A percentile compares a stretch with the other conserved stretches of the same genome.
Evolutionary conservation across 2,797 vertebrate species (phyloP).

Genomic region (Mormyrops attenuatus): DNA sequence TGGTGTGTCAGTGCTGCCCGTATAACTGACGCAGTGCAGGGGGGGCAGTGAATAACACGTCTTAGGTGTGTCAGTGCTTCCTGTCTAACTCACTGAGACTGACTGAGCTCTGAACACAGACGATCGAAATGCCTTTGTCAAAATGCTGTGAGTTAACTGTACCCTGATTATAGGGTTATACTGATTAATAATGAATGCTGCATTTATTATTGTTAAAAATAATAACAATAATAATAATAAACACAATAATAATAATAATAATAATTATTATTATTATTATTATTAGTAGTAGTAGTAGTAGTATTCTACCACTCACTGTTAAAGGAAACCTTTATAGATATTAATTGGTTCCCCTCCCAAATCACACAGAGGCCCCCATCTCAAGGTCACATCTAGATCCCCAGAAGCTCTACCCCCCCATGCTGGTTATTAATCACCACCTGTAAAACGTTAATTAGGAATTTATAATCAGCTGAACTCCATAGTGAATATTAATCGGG

Average conservation of each 20-base stretch:
- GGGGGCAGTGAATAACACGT: too few species aligned
- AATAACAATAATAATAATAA: neutral
- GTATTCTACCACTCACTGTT: neutral
- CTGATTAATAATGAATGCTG: neutral
- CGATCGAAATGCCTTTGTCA: too few species aligned
- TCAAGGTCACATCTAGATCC: neutral
- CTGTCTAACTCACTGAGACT: too few species aligned
- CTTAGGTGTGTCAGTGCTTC: too few species aligned
- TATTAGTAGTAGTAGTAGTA: neutral
- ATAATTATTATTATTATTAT: too few species aligned
- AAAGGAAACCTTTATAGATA: neutral
- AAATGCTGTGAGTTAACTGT: too few species aligned
- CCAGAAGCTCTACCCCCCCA: neutral
- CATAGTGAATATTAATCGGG: neutral
- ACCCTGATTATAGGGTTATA: neutral
- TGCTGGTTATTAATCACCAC: neutral
- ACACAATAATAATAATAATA: neutral
- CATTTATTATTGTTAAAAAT: neutral
- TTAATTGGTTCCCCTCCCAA: neutral
- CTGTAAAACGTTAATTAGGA: neutral
- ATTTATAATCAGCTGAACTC: neutral
- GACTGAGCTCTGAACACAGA: too few species aligned
- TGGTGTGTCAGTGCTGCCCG: neutral
- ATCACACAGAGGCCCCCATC: neutral
- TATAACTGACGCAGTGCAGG: too few species aligned